These are phyloP conservation scores for Ormyrus nitidulus DNA, from an alignment of 2,888 invertebrate genomes.

Conservation along the genomic window DNA sequence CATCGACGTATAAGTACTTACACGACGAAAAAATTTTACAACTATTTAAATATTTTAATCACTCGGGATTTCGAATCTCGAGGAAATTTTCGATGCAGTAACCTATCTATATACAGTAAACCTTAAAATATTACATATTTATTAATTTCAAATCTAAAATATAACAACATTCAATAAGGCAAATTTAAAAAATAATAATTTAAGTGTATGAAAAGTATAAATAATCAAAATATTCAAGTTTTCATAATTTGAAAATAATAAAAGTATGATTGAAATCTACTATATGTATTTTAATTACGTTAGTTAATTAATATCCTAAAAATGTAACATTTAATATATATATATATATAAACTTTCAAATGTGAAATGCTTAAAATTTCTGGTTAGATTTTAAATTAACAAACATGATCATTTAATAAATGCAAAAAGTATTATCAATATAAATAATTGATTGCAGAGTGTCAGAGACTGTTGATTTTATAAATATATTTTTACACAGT, in stretches of 20 bases:
- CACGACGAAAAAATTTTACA: slow-evolving; percentile 11
- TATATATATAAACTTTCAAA: too few relatives aligned
- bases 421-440: neutral
- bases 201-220: neutral
- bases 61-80: slow-evolving; percentile 27
- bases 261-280: too few relatives aligned
- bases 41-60: slow-evolving; percentile 7
- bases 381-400: too few relatives aligned
- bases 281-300: too few relatives aligned
- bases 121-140: neutral
- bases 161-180: slow-evolving; percentile 3
- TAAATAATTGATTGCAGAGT: too few relatives aligned
- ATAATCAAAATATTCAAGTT: too few relatives aligned
- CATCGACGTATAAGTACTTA: slow-evolving; percentile 13
- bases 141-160: neutral
- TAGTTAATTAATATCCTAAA: too few relatives aligned
- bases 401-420: neutral
- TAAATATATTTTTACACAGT: neutral
- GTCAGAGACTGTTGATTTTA: too few relatives aligned
- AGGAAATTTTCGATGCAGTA: neutral
- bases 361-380: too few relatives aligned
- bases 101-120: too few relatives aligned
- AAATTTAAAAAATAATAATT: slow-evolving; percentile 1
- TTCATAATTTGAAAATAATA: too few relatives aligned
- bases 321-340: too few relatives aligned